Base-by-base conservation (phyloP, 2,888 invertebrate genomes). In the Pristionchus japonicus region DNA sequence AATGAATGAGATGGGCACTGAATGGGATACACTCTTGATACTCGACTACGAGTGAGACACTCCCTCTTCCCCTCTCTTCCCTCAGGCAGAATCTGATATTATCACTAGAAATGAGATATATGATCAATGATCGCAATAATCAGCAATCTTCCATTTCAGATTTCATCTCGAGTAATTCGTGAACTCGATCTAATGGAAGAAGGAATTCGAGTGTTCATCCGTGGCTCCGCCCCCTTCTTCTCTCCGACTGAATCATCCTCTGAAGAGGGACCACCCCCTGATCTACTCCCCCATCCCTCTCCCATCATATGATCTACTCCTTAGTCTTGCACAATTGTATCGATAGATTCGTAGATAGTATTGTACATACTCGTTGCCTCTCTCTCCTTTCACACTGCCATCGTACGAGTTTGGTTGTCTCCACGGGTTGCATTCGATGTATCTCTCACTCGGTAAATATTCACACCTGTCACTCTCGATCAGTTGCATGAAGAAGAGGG, bases 81-180 rank as follows among this genome's bases (percentile, higher is more conserved):
- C 47, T 80, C n/a, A 34, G n/a, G 47, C 43, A 40, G 13, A 40
- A 4, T 80, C n/a, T 7, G 17, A 20, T 7, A 40, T 11, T 27
- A 52, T 83, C 34, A 31, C 52, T 13, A 11, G n/a, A 23, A 9
- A 83, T 47, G 4, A 47, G 83, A 9, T 47, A 17, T 6, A n/a
- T 34, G 57, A n/a, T 52, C 27, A 37, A 49, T 57, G 82, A 47
- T 31, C 4, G n/a, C n/a, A 37, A 52, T 49, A 20, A 31, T 52
- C 49, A 27, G 11, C 11, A 34, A 52, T 15, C 13, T 11, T 17
- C 23, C 17, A 37, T 61, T 61, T n/a, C 49, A 86, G 86, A 86
- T 86, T 47, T 67, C 27, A 23, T 70, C 86, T 49, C 67, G 86
- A 27, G 86, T 86, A 9, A 40, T 86, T 43, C 86, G 86, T 47